These are phyloP conservation scores for Pampusana beccarii DNA, from an alignment of 2,113 vertebrate genomes.

Conservation along the genomic window DNA sequence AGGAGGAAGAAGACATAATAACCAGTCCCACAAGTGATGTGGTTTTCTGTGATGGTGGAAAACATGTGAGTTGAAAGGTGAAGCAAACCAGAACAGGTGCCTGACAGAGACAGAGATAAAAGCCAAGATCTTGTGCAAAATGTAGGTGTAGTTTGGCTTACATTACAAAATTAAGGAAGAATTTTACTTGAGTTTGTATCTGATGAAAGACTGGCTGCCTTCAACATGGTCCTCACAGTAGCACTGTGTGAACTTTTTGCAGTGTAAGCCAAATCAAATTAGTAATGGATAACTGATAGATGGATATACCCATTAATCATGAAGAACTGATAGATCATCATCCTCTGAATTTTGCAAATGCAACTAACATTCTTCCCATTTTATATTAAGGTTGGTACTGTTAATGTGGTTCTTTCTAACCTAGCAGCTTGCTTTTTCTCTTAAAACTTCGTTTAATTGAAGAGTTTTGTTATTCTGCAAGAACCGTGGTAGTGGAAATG, in stretches of 20 bases:
- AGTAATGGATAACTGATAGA: neutral
- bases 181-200: neutral
- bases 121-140: neutral
- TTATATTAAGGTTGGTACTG: neutral
- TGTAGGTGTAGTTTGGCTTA: neutral
- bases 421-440: neutral
- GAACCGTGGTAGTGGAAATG: neutral
- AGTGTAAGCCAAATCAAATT: neutral
- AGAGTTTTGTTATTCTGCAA: neutral
- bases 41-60: constrained; percentile 65
- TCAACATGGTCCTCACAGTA: neutral
- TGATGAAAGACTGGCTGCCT: neutral
- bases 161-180: neutral
- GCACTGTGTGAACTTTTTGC: neutral
- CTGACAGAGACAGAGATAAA: neutral
- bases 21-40: neutral
- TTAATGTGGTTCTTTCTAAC: neutral
- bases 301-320: neutral
- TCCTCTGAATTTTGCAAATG: neutral
- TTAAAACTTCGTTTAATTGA: neutral
- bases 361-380: neutral
- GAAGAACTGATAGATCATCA: neutral
- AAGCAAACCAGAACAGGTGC: neutral
- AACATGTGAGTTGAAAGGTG: constrained; percentile 59
- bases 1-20: constrained; percentile 17